These are phyloP conservation scores for Ricordea florida DNA, from an alignment of 92 coral and sea anemone genomes.

Conservation along the genomic window DNA sequence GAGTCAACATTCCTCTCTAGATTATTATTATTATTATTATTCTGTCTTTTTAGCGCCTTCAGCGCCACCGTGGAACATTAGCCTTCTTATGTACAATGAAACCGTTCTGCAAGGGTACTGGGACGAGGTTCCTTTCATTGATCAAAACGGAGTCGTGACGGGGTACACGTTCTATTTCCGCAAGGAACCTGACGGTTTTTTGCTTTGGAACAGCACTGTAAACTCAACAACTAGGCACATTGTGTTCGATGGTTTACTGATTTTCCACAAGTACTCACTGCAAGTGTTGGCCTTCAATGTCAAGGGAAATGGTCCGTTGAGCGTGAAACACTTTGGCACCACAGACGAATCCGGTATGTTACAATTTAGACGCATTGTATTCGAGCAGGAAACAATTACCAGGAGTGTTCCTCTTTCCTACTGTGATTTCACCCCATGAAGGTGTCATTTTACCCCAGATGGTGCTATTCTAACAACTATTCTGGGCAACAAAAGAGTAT, in stretches of 20 bases:
- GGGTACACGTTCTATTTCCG: slow-evolving; percentile 39
- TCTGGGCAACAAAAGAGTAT: too few species aligned
- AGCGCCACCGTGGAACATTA: slow-evolving; percentile 29
- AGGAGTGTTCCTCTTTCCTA: too few species aligned
- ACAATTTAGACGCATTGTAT: too few species aligned
- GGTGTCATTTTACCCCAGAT: too few species aligned
- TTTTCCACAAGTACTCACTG: slow-evolving; percentile 44
- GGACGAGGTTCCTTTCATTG: slow-evolving; percentile 19
- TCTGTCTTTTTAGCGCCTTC: slow-evolving; percentile 42
- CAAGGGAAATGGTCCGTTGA: slow-evolving; percentile 42
- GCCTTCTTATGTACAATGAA: slow-evolving; percentile 21
- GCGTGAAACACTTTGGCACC: background rate
- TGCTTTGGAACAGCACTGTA: slow-evolving; percentile 20
- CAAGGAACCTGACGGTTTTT: background rate
- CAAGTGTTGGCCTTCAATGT: slow-evolving; percentile 32
- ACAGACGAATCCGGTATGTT: slow-evolving; percentile 70
- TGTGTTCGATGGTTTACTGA: slow-evolving; percentile 4
- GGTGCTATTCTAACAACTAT: too few species aligned
- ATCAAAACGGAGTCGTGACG: slow-evolving; percentile 57
- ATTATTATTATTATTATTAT: background rate
- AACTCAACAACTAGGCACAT: background rate
- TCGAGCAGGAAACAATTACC: too few species aligned
- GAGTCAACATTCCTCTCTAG: too few species aligned
- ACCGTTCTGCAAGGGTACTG: slow-evolving; percentile 47
- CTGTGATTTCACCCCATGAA: too few species aligned